These are phyloP conservation scores for Temnothorax longispinosus DNA, from an alignment of 1,140 invertebrate genomes.

Conservation along the genomic window DNA sequence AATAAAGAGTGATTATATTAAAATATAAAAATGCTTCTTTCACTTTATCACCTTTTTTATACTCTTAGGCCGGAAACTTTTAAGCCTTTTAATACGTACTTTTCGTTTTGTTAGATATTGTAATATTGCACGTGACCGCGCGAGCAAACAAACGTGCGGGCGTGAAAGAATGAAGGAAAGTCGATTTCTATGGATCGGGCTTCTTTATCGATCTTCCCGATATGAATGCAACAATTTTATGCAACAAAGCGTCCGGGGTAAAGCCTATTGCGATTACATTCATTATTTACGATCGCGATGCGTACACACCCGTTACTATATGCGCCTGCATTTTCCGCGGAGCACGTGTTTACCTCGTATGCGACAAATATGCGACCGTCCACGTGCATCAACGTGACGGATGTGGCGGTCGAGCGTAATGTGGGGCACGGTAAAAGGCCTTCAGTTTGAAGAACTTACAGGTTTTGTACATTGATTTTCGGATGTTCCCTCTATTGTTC, in stretches of 20 bases:
- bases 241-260: not conserved
- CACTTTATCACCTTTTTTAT: too few species aligned
- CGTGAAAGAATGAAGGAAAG: not conserved
- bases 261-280: constrained; percentile 1
- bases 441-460: not conserved
- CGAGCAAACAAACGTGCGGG: not conserved
- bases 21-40: too few species aligned
- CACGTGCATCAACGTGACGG: constrained; percentile 21
- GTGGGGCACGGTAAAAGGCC: not conserved
- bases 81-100: too few species aligned
- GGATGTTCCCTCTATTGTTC: too few species aligned
- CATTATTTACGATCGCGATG: constrained; percentile 39
- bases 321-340: constrained; percentile 14
- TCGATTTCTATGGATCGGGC: not conserved
- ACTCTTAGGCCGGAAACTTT: too few species aligned
- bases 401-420: not conserved
- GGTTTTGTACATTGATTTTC: not conserved
- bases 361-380: constrained; percentile 13
- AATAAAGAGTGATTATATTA: too few species aligned
- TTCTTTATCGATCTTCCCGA: not conserved
- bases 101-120: not conserved
- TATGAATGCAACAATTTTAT: constrained; percentile 23
- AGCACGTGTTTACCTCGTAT: constrained; percentile 39
- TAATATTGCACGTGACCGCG: not conserved
- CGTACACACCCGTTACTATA: constrained; percentile 33